phyloP scores from a whole-genome alignment of 2,113 vertebrate genomes.

The Cryptotis parvus region DNA sequence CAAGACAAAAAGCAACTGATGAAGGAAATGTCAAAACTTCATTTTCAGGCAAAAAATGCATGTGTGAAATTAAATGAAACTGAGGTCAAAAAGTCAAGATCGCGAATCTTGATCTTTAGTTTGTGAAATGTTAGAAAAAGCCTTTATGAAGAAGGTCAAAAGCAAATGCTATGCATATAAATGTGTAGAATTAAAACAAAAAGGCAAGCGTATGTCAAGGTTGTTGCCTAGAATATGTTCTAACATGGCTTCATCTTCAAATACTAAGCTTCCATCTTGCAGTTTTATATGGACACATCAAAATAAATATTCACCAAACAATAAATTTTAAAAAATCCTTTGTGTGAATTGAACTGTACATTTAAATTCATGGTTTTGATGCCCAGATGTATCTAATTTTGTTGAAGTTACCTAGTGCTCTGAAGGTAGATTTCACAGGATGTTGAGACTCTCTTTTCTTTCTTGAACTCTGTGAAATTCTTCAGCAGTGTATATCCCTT shows the following conservation, averaged over 20 bases:
- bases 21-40: not conserved
- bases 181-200: not conserved
- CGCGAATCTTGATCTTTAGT: no score
- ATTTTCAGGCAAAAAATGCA: not conserved
- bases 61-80: not conserved
- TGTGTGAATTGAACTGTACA: not conserved
- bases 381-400: slow-evolving; percentile 36
- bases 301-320: slow-evolving; percentile 32
- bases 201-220: not conserved
- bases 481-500: slow-evolving; percentile 68
- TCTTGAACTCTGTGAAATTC: slow-evolving; percentile 78
- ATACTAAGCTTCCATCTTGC: not conserved
- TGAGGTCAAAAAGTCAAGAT: not conserved
- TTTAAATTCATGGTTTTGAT: slow-evolving; percentile 48
- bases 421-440: slow-evolving; percentile 72
- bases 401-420: slow-evolving; percentile 41
- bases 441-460: slow-evolving; percentile 67
- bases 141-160: not conserved
- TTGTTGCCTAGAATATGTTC: not conserved
- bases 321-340: slow-evolving; percentile 17
- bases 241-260: slow-evolving; percentile 3
- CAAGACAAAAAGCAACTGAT: not conserved
- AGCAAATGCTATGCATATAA: not conserved
- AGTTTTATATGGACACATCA: not conserved
- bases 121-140: slow-evolving; percentile 26